Conservation (phyloP, 2,113 vertebrate genomes). For the Platichthys flesus region DNA sequence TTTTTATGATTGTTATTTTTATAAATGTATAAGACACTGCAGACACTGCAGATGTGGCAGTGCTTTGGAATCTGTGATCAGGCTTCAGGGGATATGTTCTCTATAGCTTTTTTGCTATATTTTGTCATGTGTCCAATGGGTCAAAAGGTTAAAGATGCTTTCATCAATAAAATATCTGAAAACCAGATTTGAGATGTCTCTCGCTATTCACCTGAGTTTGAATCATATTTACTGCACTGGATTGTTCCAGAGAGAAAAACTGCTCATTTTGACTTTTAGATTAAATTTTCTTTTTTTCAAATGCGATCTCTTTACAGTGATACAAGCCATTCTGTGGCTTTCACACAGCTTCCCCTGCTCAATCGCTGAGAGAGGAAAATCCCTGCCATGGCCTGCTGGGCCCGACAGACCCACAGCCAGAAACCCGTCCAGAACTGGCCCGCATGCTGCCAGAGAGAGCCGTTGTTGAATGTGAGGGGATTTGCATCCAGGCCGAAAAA, state of each 20-base stretch:
- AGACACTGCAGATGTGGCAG: slow-evolving; percentile 69
- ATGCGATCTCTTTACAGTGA: slow-evolving; percentile 63
- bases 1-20: slow-evolving; percentile 82
- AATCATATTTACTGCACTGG: slow-evolving; percentile 18
- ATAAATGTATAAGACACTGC: slow-evolving; percentile 74
- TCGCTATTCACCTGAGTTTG: slow-evolving; percentile 29
- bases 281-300: neutral
- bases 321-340: slow-evolving; percentile 60
- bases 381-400: slow-evolving; percentile 59
- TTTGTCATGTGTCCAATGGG: slow-evolving; percentile 76
- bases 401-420: slow-evolving; percentile 56
- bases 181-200: slow-evolving; percentile 43
- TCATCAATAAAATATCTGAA: slow-evolving; percentile 81
- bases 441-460: slow-evolving; percentile 71
- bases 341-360: slow-evolving; percentile 49
- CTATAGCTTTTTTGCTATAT: slow-evolving; percentile 74
- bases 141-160: slow-evolving; percentile 77
- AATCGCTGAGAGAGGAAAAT: slow-evolving; percentile 64
- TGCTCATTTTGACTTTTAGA: slow-evolving; percentile 27
- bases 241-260: slow-evolving; percentile 13
- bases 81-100: slow-evolving; percentile 79
- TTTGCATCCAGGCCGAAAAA: slow-evolving; percentile 67
- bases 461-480: slow-evolving; percentile 68
- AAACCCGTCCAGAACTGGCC: slow-evolving; percentile 64
- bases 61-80: slow-evolving; percentile 78